Evolutionary conservation across 1,140 invertebrate species (phyloP).

Genomic region (Orussus abietinus): DNA sequence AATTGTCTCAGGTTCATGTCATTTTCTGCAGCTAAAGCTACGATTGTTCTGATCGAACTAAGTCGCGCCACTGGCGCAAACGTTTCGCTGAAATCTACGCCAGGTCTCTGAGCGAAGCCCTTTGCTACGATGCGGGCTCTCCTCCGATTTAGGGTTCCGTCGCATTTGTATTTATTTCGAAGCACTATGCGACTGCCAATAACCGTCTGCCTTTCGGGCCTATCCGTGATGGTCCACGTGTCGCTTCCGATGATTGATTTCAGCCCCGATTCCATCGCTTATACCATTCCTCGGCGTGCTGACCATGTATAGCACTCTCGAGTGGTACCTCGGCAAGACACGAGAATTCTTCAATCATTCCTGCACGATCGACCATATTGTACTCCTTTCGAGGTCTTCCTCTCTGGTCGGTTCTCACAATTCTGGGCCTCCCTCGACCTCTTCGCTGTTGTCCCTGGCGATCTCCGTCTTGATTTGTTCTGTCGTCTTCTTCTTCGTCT

Average conservation of each 20-base stretch:
- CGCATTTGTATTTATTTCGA: slow-evolving; percentile 15
- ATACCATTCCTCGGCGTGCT: background rate
- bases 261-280: slow-evolving; percentile 29
- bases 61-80: slow-evolving; percentile 22
- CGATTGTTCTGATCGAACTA: slow-evolving; percentile 1
- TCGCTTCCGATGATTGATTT: slow-evolving; percentile 33
- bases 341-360: slow-evolving; percentile 1
- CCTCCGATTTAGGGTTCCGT: slow-evolving; percentile 9
- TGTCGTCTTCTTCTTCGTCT: background rate
- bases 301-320: background rate
- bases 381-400: slow-evolving; percentile 12
- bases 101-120: slow-evolving; percentile 18
- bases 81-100: slow-evolving; percentile 23
- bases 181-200: slow-evolving; percentile 35
- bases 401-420: slow-evolving; percentile 9
- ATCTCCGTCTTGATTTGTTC: background rate
- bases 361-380: slow-evolving; percentile 1
- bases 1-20: slow-evolving; percentile 19
- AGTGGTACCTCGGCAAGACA: slow-evolving; percentile 12
- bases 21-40: slow-evolving; percentile 12
- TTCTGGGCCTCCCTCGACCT: slow-evolving; percentile 10
- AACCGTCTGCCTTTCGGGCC: slow-evolving; percentile 17
- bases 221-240: slow-evolving; percentile 36
- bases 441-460: background rate
- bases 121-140: slow-evolving; percentile 25